phyloP scores from a whole-genome alignment of 2,797 vertebrate genomes.

The Pipistrellus nathusii region DNA sequence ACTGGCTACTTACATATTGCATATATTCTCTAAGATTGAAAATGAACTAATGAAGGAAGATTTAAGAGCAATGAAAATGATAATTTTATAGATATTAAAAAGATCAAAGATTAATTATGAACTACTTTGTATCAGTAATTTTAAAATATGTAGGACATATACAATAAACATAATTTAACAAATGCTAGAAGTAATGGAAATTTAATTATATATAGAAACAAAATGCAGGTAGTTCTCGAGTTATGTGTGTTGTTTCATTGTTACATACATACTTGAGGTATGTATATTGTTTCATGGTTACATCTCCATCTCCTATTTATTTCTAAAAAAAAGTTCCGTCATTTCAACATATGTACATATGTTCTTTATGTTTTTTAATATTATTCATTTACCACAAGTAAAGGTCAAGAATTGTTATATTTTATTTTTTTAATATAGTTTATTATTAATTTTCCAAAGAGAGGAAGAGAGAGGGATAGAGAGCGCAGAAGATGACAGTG shows the following conservation, averaged over 20 bases:
- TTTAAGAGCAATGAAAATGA: background rate
- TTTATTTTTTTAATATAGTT: too few species aligned
- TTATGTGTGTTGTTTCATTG: too few species aligned
- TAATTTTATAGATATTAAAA: background rate
- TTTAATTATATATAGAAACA: background rate
- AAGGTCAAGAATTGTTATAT: too few species aligned
- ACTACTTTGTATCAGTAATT: background rate
- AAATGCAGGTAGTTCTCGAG: background rate
- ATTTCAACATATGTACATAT: too few species aligned
- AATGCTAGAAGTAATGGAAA: background rate
- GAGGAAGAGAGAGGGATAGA: too few species aligned
- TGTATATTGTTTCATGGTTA: too few species aligned
- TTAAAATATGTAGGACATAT: background rate
- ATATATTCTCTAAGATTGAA: background rate
- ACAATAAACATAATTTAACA: background rate
- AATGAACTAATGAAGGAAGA: background rate
- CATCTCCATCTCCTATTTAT: too few species aligned
- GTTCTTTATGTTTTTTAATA: too few species aligned
- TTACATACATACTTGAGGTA: too few species aligned
- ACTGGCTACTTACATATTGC: background rate
- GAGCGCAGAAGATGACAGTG: background rate
- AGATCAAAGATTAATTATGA: background rate
- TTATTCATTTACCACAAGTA: too few species aligned
- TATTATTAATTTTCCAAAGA: too few species aligned
- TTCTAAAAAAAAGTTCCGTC: too few species aligned